Evolutionary conservation across 2,888 invertebrate genomes (phyloP), one percentile per base, ranked within the genome.

Genomic region (Thera britannica): DNA sequence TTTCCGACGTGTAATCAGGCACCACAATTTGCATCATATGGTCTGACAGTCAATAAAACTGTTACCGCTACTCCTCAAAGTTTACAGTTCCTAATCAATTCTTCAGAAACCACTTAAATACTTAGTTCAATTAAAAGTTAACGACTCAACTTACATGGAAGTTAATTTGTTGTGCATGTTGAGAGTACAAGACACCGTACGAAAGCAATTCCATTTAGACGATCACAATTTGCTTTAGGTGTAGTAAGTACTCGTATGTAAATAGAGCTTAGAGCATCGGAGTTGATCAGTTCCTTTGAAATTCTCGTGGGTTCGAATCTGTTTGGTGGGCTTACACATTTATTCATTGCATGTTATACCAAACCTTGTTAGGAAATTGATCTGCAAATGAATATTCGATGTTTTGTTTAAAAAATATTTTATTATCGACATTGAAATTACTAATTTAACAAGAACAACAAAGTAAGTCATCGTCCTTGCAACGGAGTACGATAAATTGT

Each of bases 401-500:
- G 41, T 4, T 44, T 58, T 46, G 11, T 58, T 35, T 46, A 7
- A 58, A 48, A 58, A 48, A 12, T 35, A 58, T 46, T 46, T 48
- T 46, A 48, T 48, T 35, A 46, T 23, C 12, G 34, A 56, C 49
- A 58, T 67, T 59, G 60, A 69, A 68, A 72, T 70, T 36, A 68
- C 61, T 70, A 59, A 74, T 72, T 70, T 68, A 72, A 65, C 64
- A 67, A 70, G 72, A 68, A 71, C 67, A 62, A 72, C 63, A 75
- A 73, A 75, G 68, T 72, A 71, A 72, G 71, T 65, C 67, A 77
- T 76, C 75, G 70, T 76, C 71, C 75, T 79, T 78, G 74, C 75
- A 75, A 68, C 65, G 74, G 72, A 77, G 75, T 77, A 79, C 82
- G 74, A 82, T 86, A 84, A 85, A 87, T 82, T 83, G 82, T 85